A percentile compares a stretch with the other conserved stretches of the same genome.
phyloP scores from a whole-genome alignment of 2,888 invertebrate genomes.

The Drosophila prolongata region DNA sequence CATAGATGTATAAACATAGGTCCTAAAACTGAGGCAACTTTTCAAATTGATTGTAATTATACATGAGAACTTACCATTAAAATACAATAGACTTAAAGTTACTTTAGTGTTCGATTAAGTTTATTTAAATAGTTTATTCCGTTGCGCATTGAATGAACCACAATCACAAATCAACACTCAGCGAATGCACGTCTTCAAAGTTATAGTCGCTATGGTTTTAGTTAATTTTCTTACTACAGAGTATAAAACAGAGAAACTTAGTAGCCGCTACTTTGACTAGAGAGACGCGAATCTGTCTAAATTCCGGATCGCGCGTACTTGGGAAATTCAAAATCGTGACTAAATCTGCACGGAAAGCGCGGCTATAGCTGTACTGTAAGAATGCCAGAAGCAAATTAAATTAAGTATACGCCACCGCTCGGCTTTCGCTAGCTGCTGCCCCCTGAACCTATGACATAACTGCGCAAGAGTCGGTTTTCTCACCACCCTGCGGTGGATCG shows the following conservation, averaged over 20 bases:
- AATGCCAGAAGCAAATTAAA: constrained; percentile 70
- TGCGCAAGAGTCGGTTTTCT: constrained; percentile 19
- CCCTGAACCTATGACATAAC: constrained; percentile 63
- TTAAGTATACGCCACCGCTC: constrained; percentile 68
- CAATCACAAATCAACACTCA: constrained; percentile 54
- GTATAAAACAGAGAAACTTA: neutral
- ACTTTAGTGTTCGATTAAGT: constrained; percentile 56
- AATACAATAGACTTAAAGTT: constrained; percentile 64
- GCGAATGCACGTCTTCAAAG: neutral
- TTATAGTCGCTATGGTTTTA: neutral
- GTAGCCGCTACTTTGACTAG: neutral
- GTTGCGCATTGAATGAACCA: constrained; percentile 64
- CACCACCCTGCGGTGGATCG: constrained; percentile 16
- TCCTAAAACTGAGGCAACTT: constrained; percentile 60
- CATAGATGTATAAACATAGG: constrained; percentile 48
- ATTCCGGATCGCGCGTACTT: constrained; percentile 54
- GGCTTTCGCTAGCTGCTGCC: constrained; percentile 34
- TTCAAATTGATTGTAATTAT: constrained; percentile 64
- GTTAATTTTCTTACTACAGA: neutral
- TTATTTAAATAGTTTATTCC: constrained; percentile 32
- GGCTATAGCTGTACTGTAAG: constrained; percentile 50
- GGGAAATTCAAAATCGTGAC: constrained; percentile 63
- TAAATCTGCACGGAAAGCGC: constrained; percentile 60
- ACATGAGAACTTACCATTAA: constrained; percentile 68
- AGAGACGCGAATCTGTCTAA: constrained; percentile 3